Evolutionary conservation across 37 sponge, comb jelly and placozoan species (phyloP), one percentile per base, ranked within the genome.

Genomic region (Chondrilla cf. caribensis): DNA sequence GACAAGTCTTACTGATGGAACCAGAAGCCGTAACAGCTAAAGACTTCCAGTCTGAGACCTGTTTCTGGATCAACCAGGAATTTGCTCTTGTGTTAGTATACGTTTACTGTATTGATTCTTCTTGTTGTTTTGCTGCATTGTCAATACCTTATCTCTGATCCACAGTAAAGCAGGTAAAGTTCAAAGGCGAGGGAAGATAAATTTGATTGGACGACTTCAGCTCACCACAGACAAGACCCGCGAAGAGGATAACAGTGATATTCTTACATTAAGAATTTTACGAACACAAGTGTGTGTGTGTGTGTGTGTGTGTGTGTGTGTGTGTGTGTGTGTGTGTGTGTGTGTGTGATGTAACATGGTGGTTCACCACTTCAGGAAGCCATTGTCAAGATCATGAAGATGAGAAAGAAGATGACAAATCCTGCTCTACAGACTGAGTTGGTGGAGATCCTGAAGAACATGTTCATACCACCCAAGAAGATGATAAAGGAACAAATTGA

Each of bases 401-500:
- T 96, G 97, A 54, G 97, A 0, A 96, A 93, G 79, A 77, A 72
- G 41, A 83, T 96, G 43, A 81, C 79, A 2, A 91, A 93, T 58
- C 89, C 91, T 36, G 91, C 91, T 19, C 89, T 96, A 25, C 97
- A 96, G 87, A 93, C 89, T 21, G 97, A 96, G 60, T 85, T 96
- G 83, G 89, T 96, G 29, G 92, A 96, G 77, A 93, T 96, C 15
- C 89, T 96, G 35, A 96, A 94, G 85, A 96, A 96, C 90, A 96
- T 96, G 97, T 96, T 96, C 42, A 87, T 94, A 19, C 97, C 97
- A 6, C 94, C 88, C 11, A 96, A 96, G 90, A 90, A 90, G 81
- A 93, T 96, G 94, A 90, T 96, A 60, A 96, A 96, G 89, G 97
- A 96, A 40, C 97, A 96, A 78, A 91, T 96, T 36, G 97, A 96